phyloP scores from a whole-genome alignment of 2,113 vertebrate genomes.

The Campylomormyrus tamandua region DNA sequence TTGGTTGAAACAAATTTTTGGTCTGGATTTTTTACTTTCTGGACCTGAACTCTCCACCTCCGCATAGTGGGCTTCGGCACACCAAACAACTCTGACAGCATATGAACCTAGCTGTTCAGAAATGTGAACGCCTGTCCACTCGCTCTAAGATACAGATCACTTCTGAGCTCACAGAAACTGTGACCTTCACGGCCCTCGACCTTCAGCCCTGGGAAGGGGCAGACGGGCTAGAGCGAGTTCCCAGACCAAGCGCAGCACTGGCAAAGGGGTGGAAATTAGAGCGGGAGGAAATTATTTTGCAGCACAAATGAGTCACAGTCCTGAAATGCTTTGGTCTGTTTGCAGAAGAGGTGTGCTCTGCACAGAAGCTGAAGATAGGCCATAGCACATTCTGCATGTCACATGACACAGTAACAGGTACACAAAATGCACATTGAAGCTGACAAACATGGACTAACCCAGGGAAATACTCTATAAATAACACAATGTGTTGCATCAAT shows the following conservation, averaged over 20 bases:
- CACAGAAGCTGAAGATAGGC: background rate
- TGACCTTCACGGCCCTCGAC: background rate
- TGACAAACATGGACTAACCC: background rate
- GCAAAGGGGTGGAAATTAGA: background rate
- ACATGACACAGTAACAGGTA: background rate
- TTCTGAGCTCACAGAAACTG: background rate
- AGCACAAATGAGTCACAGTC: background rate
- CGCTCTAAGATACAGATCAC: background rate
- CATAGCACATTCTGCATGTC: background rate
- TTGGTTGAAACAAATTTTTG: background rate
- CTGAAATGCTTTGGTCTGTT: background rate
- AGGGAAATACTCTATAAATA: background rate
- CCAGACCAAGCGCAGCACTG: slow-evolving; percentile 22
- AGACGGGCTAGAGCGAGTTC: background rate
- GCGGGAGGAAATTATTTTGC: background rate
- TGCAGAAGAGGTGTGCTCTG: background rate
- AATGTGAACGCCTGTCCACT: background rate
- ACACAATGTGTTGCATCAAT: background rate
- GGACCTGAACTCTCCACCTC: background rate
- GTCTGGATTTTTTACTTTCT: background rate
- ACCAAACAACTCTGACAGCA: background rate
- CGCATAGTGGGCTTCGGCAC: background rate
- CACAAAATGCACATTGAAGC: background rate
- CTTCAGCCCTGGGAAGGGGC: background rate
- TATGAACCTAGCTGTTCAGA: background rate